These are phyloP conservation scores for Ochropleura plecta DNA, from an alignment of 2,888 invertebrate genomes.

Conservation along the genomic window DNA sequence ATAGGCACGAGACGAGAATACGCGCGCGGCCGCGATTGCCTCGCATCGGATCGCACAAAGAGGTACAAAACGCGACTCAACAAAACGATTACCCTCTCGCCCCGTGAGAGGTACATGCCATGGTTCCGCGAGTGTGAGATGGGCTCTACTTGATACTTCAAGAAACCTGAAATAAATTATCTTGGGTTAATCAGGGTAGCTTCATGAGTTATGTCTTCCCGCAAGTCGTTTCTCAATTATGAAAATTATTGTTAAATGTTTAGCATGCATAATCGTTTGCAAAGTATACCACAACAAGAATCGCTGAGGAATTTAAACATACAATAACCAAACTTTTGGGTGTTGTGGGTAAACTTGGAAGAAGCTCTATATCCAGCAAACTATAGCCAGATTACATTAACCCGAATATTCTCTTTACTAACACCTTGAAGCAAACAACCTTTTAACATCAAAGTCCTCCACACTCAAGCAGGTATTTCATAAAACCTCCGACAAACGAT, in stretches of 20 bases:
- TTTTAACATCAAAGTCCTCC: background rate
- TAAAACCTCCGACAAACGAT: conserved; percentile 67
- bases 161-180: background rate
- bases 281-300: too few species aligned
- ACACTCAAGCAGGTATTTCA: conserved; percentile 28
- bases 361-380: background rate
- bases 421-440: background rate
- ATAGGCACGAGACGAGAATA: conserved; percentile 84
- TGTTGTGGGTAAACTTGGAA: background rate
- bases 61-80: conserved; percentile 84
- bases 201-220: too few species aligned
- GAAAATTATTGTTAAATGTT: too few species aligned
- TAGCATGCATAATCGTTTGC: background rate
- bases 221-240: background rate
- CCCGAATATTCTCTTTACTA: too few species aligned
- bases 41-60: conserved; percentile 80
- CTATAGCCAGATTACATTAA: background rate
- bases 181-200: too few species aligned
- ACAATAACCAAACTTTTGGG: background rate
- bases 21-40: conserved; percentile 79
- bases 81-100: conserved; percentile 87
- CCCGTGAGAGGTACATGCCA: conserved; percentile 75
- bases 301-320: background rate
- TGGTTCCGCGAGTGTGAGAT: conserved; percentile 66
- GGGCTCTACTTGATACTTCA: conserved; percentile 71